Evolutionary conservation across 2,888 invertebrate genomes (phyloP).

Genomic region (Lasioglossum morio): DNA sequence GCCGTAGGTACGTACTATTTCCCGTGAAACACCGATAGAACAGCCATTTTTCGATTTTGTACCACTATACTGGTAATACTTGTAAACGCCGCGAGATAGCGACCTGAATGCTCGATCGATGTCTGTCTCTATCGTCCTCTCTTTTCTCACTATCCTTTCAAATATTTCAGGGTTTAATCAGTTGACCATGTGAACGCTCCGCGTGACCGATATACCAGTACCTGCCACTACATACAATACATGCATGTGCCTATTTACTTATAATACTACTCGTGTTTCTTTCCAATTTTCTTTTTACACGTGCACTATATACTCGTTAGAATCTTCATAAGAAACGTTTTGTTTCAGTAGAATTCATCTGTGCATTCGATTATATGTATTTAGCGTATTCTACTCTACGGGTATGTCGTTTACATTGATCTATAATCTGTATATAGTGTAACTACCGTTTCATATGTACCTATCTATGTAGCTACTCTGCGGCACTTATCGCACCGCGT

Average conservation of each 20-base stretch:
- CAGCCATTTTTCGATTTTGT: conserved; percentile 76
- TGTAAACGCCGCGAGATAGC: conserved; percentile 66
- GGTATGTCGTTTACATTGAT: neutral
- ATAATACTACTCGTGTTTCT: neutral
- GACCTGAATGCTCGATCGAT: conserved; percentile 66
- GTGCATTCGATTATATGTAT: neutral
- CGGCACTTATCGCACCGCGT: neutral
- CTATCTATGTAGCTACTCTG: neutral
- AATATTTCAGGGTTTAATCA: conserved; percentile 37
- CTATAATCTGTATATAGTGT: neutral
- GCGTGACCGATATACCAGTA: conserved; percentile 5
- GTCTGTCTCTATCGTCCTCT: conserved; percentile 25
- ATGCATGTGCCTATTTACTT: neutral
- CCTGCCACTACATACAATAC: neutral
- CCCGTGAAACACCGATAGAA: conserved; percentile 72
- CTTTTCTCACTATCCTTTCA: conserved; percentile 40
- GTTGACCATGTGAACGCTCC: neutral
- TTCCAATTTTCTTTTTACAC: neutral
- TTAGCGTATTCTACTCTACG: neutral
- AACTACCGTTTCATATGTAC: neutral
- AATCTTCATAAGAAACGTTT: neutral
- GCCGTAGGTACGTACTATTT: conserved; percentile 52
- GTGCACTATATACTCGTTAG: neutral
- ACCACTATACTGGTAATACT: conserved; percentile 60
- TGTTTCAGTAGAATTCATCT: neutral